phyloP scores from a whole-genome alignment of 2,113 vertebrate species.

The Triplophysa tibetana region DNA sequence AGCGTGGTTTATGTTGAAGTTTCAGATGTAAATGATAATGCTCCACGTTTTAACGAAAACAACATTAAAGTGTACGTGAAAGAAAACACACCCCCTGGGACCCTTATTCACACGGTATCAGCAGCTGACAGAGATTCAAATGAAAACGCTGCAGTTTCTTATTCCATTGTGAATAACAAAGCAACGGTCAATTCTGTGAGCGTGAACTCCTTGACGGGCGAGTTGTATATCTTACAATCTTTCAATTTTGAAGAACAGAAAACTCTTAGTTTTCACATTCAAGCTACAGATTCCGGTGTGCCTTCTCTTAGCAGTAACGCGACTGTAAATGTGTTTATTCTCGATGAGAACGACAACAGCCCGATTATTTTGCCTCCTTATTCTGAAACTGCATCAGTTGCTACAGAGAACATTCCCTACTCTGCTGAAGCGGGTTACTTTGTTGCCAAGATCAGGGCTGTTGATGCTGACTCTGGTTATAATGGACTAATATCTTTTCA shows the following conservation, averaged over 20 bases:
- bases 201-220: constrained; percentile 60
- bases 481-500: constrained; percentile 52
- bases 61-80: constrained; percentile 67
- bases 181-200: neutral
- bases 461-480: constrained; percentile 60
- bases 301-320: constrained; percentile 70
- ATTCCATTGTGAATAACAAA: constrained; percentile 32
- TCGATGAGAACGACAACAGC: constrained; percentile 73
- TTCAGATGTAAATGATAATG: constrained; percentile 57
- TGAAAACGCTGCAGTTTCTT: constrained; percentile 41
- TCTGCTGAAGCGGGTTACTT: constrained; percentile 50
- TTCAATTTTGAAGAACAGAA: constrained; percentile 81
- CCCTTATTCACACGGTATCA: constrained; percentile 62
- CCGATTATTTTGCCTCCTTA: constrained; percentile 46
- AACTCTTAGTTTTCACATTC: constrained; percentile 73
- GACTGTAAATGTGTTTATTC: constrained; percentile 63
- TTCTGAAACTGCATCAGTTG: constrained; percentile 64
- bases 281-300: constrained; percentile 75
- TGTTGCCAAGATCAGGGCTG: constrained; percentile 50
- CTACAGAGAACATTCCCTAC: constrained; percentile 66
- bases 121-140: constrained; percentile 45
- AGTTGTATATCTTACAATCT: constrained; percentile 72
- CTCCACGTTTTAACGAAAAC: constrained; percentile 41
- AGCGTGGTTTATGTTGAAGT: constrained; percentile 57
- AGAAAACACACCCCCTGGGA: constrained; percentile 67